Evolutionary conservation across 2,888 invertebrate genomes (phyloP), one percentile per base, ranked within the genome.

Genomic region (Mellilla xanthometata): DNA sequence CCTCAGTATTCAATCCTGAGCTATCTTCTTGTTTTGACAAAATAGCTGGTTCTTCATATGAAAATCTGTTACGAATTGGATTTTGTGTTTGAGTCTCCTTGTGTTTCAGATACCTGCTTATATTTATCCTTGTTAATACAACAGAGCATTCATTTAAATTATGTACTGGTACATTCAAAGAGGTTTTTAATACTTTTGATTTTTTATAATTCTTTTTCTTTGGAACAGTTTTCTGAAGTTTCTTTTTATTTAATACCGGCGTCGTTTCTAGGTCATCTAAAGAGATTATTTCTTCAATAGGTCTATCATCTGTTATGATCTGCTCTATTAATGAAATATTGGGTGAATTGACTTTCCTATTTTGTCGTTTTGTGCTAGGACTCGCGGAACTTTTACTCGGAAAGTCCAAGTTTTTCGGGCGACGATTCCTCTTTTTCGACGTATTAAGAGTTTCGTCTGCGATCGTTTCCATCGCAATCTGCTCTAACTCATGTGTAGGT

Each of bases 301-400:
- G 87, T 52, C 79, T 72, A 30, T 88, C 82, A 58, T 85, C 85
- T 26, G 72, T 79, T 40, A 90, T 81, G 12, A 85, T 87, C 56
- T 88, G 81, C 52, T 89, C 88, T 48, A 86, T 68, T 1, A 87
- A 72, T 11, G 87, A 87, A 65, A 88, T 84, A 54, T 81, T 87
- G 22, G 83, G 81, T 4, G 81, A 54, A 53, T 78, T 82, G 0
- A 54, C 1, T 58, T 73, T 83, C 43, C 60, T 76, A 13, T 56
- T 60, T 31, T 41, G 59, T 50, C 59, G 68, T 49, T 50, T 74
- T 29, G 52, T 52, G 10, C 58, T 59, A 2, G 83, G 78, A 48
- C 76, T 83, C 26, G 58, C 61, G n/a, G 78, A 75, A 15, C 48
- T 65, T 39, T 63, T 68, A 19, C 65, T 62, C 9, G 68, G 57